Conservation (phyloP, 1,140 invertebrate species). For the Psilanteris sp. region DNA sequence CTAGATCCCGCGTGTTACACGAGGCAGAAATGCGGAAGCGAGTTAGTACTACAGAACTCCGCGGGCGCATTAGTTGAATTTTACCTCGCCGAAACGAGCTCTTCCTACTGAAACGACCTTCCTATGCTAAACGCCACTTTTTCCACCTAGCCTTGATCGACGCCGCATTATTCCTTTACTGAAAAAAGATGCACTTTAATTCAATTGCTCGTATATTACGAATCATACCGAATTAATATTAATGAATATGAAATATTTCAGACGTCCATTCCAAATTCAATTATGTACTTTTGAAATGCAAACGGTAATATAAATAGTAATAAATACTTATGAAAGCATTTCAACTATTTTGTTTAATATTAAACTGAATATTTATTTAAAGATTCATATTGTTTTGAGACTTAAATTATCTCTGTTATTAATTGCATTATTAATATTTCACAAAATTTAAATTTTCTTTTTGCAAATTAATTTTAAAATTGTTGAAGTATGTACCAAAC, state of each 20-base stretch:
- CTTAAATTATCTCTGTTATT: too few relatives aligned
- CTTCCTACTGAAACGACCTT: slow-evolving; percentile 59
- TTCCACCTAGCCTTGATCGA: slow-evolving; percentile 42
- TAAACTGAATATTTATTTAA: too few relatives aligned
- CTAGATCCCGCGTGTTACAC: slow-evolving; percentile 57
- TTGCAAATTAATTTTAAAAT: too few relatives aligned
- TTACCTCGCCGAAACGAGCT: slow-evolving; percentile 50
- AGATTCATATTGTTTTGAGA: too few relatives aligned
- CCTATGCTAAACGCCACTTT: slow-evolving; percentile 66
- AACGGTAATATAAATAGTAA: too few relatives aligned
- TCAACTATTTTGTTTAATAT: too few relatives aligned
- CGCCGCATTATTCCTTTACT: slow-evolving; percentile 44
- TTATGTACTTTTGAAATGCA: not conserved
- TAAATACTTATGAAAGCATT: too few relatives aligned
- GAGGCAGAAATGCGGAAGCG: slow-evolving; percentile 62
- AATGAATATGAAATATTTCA: slow-evolving; percentile 23
- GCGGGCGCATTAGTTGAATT: slow-evolving; percentile 58
- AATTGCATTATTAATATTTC: too few relatives aligned
- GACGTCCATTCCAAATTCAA: slow-evolving; percentile 15
- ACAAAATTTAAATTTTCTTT: too few relatives aligned
- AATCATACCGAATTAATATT: slow-evolving; percentile 49
- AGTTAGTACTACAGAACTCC: slow-evolving; percentile 59
- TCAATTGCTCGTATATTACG: slow-evolving; percentile 13
- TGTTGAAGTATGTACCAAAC: too few relatives aligned
- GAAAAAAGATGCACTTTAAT: slow-evolving; percentile 39